These are phyloP conservation scores for Dolomedes plantarius DNA, from an alignment of 2,888 invertebrate species.

Conservation along the genomic window DNA sequence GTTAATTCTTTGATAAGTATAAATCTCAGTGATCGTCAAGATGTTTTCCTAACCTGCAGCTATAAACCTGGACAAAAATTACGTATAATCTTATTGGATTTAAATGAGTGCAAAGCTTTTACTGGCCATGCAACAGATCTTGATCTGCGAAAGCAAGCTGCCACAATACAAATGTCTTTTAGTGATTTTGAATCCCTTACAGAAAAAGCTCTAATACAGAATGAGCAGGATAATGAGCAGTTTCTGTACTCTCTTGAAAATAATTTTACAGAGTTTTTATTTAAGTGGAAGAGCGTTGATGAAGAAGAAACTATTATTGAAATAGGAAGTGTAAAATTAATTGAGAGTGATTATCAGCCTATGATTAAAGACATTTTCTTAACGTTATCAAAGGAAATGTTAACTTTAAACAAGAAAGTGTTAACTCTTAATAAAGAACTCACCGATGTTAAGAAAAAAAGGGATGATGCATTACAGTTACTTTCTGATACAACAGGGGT, in stretches of 20 bases:
- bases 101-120: slow-evolving; percentile 26
- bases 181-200: slow-evolving; percentile 25
- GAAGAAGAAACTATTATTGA: slow-evolving; percentile 30
- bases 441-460: slow-evolving; percentile 13
- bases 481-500: slow-evolving; percentile 28
- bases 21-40: slow-evolving; percentile 16
- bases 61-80: slow-evolving; percentile 23
- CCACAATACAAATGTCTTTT: slow-evolving; percentile 27
- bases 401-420: not conserved
- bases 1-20: slow-evolving; percentile 25
- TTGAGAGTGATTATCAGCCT: slow-evolving; percentile 4
- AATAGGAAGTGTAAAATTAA: slow-evolving; percentile 30
- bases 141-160: slow-evolving; percentile 51
- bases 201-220: slow-evolving; percentile 20
- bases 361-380: slow-evolving; percentile 17
- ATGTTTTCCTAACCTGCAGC: slow-evolving; percentile 32
- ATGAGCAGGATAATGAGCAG: not conserved
- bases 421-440: not conserved
- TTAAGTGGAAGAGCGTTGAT: slow-evolving; percentile 63
- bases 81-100: slow-evolving; percentile 19
- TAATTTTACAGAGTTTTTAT: slow-evolving; percentile 5
- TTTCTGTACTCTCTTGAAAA: slow-evolving; percentile 41
- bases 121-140: slow-evolving; percentile 27
- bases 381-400: slow-evolving; percentile 17
- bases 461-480: slow-evolving; percentile 1